Base-by-base conservation (phyloP, 2,888 invertebrate genomes). In the Anodontia alba region DNA sequence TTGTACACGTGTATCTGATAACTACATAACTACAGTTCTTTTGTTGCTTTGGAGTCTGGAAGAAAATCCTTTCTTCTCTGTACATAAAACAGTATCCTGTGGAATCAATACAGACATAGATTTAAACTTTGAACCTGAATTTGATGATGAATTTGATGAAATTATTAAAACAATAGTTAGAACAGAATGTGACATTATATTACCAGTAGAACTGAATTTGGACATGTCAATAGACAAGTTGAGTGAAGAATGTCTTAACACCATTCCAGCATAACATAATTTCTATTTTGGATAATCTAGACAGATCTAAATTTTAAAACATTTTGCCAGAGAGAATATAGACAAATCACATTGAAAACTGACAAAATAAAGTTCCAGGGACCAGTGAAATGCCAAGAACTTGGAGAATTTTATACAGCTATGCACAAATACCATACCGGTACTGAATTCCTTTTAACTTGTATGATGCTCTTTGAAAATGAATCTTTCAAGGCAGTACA, bases 141-240 rank as follows among this genome's bases (percentile, higher is more conserved):
- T 68, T 78, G 68, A 73, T 42, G 68, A 73, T 42, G 78, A 73
- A 38, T 77, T 71, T 77, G 72, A 78, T 68, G 54, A 73, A 42
- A 38, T 69, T 0, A 72, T 77, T 7, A 31, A n/a, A 49, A 43
- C 43, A 8, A 78, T 78, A 20, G 68, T 69, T 46, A 57, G 12
- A 7, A 23, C 31, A 42, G 69, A 73, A 49, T 26, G 29, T 68
- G 57, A 73, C 38, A 29, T 69, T 51, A 31, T 12, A 49, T 69
- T 78, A 62, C 73, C 73, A 15, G 57, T 33, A 29, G 54, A 73
- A 20, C 33, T 78, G 20, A 46, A 73, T 73, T 23, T 73, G 23
- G 54, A 73, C 42, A 26, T 29, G 33, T 46, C 73, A 46, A 36
- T 78, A 69, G 68, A 54, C 17, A 78, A 73, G 29, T 26, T 78